Base-by-base conservation (phyloP, 2,113 vertebrate genomes). In the Pandion haliaetus region DNA sequence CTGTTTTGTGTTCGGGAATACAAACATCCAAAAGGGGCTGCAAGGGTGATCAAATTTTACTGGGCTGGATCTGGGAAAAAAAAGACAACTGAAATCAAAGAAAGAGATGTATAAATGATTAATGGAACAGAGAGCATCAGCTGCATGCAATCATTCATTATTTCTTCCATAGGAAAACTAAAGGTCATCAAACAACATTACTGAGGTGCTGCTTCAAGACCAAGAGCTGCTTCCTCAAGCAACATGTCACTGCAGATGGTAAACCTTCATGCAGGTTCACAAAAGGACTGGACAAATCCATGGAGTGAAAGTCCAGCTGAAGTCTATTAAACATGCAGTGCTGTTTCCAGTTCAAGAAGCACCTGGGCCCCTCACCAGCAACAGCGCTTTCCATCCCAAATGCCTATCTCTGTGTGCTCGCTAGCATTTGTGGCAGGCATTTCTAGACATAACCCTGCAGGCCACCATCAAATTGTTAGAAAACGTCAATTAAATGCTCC, bases 341-440 rank as follows among this genome's bases (percentile, higher is more conserved):
- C 40, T 66, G 59, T 20, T 74, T 52, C 42, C 57, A 81, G 65
- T 2, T 66, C 52, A 90, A 88, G 65, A 82, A 70, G 47, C 49
- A 36, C 32, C 20, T 16, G 49, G 57, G 57, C 52, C 78, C 50
- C 63, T n/a, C 50, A 34, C 12, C 78, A 87, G 47, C 7, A 52
- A 8, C 54, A 77, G 25, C 1, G 1, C 17, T 54, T 54, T 67
- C 45, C 17, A 32, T 20, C 52, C 69, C 50, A 23, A 66, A 40
- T 8, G 25, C 6, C 62, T 24, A 1, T 34, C 20, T 54, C 25
- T 13, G 2, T 6, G 21, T 1, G 4, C 52, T 59, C 0, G 0
- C 52, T 26, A 32, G 40, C 4, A 18, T 25, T 9, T 49, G n/a
- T 24, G 42, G 42, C 38, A 38, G 65, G 40, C 38, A 21, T 14